phyloP scores from a whole-genome alignment of 2,113 vertebrate species.

The Arenaria interpres region DNA sequence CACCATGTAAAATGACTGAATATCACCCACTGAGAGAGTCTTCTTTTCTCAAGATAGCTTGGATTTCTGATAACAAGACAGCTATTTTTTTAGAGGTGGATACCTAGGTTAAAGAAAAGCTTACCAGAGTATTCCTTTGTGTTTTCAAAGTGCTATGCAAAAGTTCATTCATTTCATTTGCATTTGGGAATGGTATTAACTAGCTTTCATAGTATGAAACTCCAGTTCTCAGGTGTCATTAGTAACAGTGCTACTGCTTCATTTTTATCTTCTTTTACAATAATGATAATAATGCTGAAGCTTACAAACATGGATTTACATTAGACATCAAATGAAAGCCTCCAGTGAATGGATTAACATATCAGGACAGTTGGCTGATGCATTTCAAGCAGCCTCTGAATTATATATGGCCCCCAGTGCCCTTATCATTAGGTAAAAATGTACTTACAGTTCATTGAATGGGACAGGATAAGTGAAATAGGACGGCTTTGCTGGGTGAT shows the following conservation, averaged over 20 bases:
- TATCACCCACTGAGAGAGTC: not conserved
- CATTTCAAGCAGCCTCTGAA: constrained; percentile 61
- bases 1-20: not conserved
- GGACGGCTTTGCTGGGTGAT: not conserved
- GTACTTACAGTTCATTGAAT: constrained; percentile 58
- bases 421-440: constrained; percentile 47
- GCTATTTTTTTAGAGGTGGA: not conserved
- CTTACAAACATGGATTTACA: constrained; percentile 42
- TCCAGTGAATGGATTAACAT: constrained; percentile 45
- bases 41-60: not conserved
- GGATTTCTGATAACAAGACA: not conserved
- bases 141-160: not conserved
- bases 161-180: not conserved
- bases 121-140: not conserved
- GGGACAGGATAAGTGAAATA: constrained; percentile 46
- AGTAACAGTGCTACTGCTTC: not conserved
- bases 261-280: constrained; percentile 26
- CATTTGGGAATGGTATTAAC: not conserved
- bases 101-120: not conserved
- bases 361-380: constrained; percentile 44
- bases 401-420: constrained; percentile 58
- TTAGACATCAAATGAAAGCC: constrained; percentile 40
- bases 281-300: constrained; percentile 35
- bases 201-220: not conserved
- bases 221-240: constrained; percentile 11